Conservation (phyloP, 1,140 invertebrate genomes). For the Bombus confusus region DNA sequence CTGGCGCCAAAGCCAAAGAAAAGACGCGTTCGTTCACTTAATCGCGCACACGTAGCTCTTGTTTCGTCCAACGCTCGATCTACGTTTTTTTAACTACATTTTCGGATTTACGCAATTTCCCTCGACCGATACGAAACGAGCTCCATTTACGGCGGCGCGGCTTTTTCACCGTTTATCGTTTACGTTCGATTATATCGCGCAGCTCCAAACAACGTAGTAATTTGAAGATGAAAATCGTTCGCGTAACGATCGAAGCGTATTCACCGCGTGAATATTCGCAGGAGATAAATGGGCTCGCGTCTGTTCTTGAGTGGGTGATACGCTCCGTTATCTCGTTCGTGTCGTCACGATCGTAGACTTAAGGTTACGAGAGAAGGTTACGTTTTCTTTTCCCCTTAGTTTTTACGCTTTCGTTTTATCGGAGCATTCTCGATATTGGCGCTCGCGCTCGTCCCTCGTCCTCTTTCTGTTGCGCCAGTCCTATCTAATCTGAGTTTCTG, state of each 20-base stretch:
- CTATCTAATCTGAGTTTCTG: conserved; percentile 43
- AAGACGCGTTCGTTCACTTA: neutral
- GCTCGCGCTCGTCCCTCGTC: neutral
- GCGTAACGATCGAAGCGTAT: neutral
- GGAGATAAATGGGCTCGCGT: conserved; percentile 19
- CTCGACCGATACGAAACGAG: neutral
- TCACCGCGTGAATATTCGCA: conserved; percentile 18
- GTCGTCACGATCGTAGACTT: conserved; percentile 56
- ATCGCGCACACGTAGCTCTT: neutral
- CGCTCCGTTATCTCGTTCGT: conserved; percentile 47
- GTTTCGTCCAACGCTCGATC: neutral
- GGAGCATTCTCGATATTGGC: conserved; percentile 4
- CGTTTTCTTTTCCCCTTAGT: conserved; percentile 53
- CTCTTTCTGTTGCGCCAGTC: conserved; percentile 7
- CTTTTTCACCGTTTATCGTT: neutral
- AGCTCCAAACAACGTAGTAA: neutral
- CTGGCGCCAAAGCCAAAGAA: neutral
- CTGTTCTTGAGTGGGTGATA: conserved; percentile 25
- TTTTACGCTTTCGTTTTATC: conserved; percentile 61
- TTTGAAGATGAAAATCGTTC: conserved; percentile 2
- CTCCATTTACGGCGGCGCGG: neutral
- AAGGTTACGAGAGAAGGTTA: conserved; percentile 64
- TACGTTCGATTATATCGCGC: neutral
- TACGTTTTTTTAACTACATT: neutral
- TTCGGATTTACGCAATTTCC: neutral